Base-by-base conservation (phyloP, 92 coral and sea anemone species). In the Porites evermanni region DNA sequence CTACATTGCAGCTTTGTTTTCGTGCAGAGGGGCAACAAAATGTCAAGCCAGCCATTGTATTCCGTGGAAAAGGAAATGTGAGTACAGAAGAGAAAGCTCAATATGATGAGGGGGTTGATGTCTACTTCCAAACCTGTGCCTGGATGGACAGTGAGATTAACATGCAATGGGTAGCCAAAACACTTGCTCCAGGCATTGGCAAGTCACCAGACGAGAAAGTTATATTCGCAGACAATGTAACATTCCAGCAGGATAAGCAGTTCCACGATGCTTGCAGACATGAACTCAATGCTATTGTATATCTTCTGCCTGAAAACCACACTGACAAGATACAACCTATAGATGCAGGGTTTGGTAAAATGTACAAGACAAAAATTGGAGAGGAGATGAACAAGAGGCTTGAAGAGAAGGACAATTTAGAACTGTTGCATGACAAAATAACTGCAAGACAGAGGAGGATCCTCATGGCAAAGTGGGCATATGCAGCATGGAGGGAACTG, bases 191-290 rank as follows among this genome's bases (percentile, higher is more conserved):
- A 52, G 90, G 85, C 59, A 77, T 84, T 60, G 84, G 79, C 12
- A 78, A 84, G 8, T 69, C 84, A 69, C 78, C 63, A 52, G 75
- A 78, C 64, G 89, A 88, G 89, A 85, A 89, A 85, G 92, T 89
- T 7, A 77, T 85, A 47, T 89, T 84, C 85, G 89, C 89, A 66
- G 89, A 89, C 84, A 89, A 85, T 89, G 89, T 89, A 67, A 89
- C 85, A 77, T 89, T 89, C 79, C 92, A 89, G 81, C 85, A 64
- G 85, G 72, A 85, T 54, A 79, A 89, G 64, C 65, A 77, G 54
- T 89, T 89, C 26, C 92, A 89, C 77, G 86, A 89, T 75, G 90
- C 89, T 53, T 89, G 92, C 63, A 89, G 92, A 64, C 84, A 89
- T 78, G 79, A 87, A 80, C 72, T 72, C 80, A 89, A 89, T 85